Base-by-base conservation (phyloP, 2,888 invertebrate species). In the Omphaloscelis lunosa region DNA sequence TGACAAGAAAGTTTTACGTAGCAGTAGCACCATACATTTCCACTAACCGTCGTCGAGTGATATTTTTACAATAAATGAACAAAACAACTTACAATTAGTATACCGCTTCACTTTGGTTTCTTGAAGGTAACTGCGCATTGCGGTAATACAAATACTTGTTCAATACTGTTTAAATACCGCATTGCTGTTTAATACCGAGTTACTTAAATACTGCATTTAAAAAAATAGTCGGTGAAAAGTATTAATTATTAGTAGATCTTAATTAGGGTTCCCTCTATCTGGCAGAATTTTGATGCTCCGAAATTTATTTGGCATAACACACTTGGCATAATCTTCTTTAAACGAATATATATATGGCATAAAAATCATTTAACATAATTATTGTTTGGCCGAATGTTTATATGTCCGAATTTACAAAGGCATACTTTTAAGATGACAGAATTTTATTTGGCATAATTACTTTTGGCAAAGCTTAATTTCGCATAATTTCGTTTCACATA, bases 11-110 rank as follows among this genome's bases (percentile, higher is more conserved):
- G 12, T 77, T 61, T 76, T 72, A 76, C 80, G 63, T 88, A 89
- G 89, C 89, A 89, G 62, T 88, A 89, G 89, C 89, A 89, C 89
- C 89, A 85, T 84, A 78, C 74, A 87, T 82, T 86, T 80, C 75
- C 89, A 88, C 89, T 87, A 88, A 88, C 87, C 82, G 68, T 80
- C 41, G 83, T 80, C 41, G 83, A 86, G 86, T 72, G 77, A 76
- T 75, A 79, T 80, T 69, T 80, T 69, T 68, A 82, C 45, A 80
- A 69, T 56, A 79, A 72, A 65, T 53, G 1, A 79, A 75, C 15
- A 51, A 73, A 71, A 69, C 5, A n/a, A 74, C 53, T 72, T 77
- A 75, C 7, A 17, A 48, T 53, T 63, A 34, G 45, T 17, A 56
- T 53, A 71, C 61, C 27, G 51, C 59, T 73, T 56, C 1, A 41